These are phyloP conservation scores for Dryas iulia DNA, from an alignment of 1,140 invertebrate genomes.

Conservation along the genomic window DNA sequence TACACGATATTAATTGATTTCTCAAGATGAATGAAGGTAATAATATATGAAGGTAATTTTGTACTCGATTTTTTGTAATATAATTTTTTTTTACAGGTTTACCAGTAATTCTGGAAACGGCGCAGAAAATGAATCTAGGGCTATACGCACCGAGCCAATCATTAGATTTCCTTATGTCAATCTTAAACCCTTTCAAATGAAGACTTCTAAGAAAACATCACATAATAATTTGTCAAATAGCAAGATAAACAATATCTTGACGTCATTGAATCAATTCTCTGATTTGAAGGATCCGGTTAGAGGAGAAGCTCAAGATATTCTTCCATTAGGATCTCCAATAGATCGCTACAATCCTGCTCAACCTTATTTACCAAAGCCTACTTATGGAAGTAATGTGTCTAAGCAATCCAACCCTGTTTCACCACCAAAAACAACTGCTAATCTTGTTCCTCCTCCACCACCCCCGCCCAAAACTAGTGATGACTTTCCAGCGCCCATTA, in stretches of 20 bases:
- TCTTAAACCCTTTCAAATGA: constrained; percentile 69
- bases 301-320: constrained; percentile 69
- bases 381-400: constrained; percentile 47
- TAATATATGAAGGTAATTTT: no score
- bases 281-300: constrained; percentile 64
- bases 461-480: constrained; percentile 51
- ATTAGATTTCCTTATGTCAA: constrained; percentile 69
- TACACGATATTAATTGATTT: no score
- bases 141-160: constrained; percentile 67
- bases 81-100: constrained; percentile 53
- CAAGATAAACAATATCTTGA: constrained; percentile 61
- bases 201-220: constrained; percentile 46
- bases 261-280: constrained; percentile 61
- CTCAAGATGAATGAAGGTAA: no score
- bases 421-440: constrained; percentile 51
- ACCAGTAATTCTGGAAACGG: constrained; percentile 57
- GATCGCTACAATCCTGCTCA: constrained; percentile 77
- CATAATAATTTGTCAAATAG: constrained; percentile 41
- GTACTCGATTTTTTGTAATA: neutral
- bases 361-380: constrained; percentile 66
- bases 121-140: constrained; percentile 74
- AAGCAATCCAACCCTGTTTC: constrained; percentile 50
- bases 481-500: constrained; percentile 57
- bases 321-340: constrained; percentile 47
- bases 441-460: constrained; percentile 67